Evolutionary conservation across 2,113 vertebrate species (phyloP), one percentile per base, ranked within the genome.

Genomic region (Gorsachius goisagi): DNA sequence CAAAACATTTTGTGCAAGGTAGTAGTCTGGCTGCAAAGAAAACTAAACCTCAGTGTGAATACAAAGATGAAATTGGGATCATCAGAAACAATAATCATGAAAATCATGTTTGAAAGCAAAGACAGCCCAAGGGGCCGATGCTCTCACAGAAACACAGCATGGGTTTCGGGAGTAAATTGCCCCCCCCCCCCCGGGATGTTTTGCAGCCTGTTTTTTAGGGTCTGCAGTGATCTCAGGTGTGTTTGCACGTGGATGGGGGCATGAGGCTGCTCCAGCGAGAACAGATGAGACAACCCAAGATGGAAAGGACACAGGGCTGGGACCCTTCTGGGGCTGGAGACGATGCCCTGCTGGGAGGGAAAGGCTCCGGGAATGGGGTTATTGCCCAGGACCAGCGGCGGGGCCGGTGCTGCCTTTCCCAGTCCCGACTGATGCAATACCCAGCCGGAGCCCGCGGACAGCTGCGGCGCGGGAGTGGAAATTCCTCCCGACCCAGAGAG

Each of bases 401-500:
- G 66, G 78, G 85, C 66, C 3, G 1, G 59, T 26, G 79, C 90
- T 71, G 85, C 83, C 64, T 81, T 66, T 77, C 68, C 91, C 5
- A 28, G 67, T 45, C 60, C 59, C 0, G 5, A 28, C 77, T 53
- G 84, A 87, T 33, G 76, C 89, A 92, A 76, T 80, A 23, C 27
- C n/a, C 89, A 69, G 73, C 23, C 22, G 2, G 44, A 62, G 91
- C 68, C 56, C 1, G 0, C 0, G 23, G 84, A 89, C 95, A 96
- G 96, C 96, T 97, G 96, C 16, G 2, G 71, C 85, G 22, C 71
- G 18, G 94, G 79, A 88, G 67, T 60, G 93, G 85, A 90, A 97
- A 97, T 96, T 96, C 96, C 96, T 97, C n/a, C 88, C 7, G 45
- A 75, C 76, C 79, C 88, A 6, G 68, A 59, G 90, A 50, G 59